Evolutionary conservation across 2,888 invertebrate genomes (phyloP), one percentile per base, ranked within the genome.

Genomic region (Syrphus vitripennis): DNA sequence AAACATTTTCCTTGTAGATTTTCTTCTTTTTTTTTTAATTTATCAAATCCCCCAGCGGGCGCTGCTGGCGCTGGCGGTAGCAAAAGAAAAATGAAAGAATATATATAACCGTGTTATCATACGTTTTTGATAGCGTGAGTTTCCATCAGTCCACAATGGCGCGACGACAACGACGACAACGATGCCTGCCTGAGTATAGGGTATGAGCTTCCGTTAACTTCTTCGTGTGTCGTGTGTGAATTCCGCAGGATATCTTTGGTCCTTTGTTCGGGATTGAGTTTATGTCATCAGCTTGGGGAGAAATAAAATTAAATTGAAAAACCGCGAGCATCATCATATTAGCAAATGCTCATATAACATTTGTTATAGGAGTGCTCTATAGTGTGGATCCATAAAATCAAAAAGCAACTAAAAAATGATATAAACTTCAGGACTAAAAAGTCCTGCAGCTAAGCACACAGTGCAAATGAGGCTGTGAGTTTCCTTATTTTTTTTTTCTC

Each of bases 371-470:
- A 21, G 26, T 34, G 1, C 29, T 29, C 4, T 21, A 40, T n/a
- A 1, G 12, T 34, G 21, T 12, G 26, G 50, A n/a, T n/a, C 1
- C 14, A 48, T 48, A 48, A 48, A 9, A 65, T 65, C 45, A 45
- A 21, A 45, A 31, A 29, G 14, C 57, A 21, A 16, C 19, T 4
- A 48, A 48, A 10, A 50, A 19, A 31, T n/a, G 53, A 45, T 21
- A 67, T n/a, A 75, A 26, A 29, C n/a, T n/a, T n/a, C n/a, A 55
- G 31, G 19, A 57, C 3, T 53, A 48, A 50, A 55, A 74, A 57
- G 70, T 59, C 78, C 81, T 86, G 86, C 77, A 75, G 77, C 40
- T 65, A 63, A 72, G 70, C 70, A 59, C 16, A 34, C 55, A 71
- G 26, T 40, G 63, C 69, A 81, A 77, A 77, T 69, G 74, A 74